Base-by-base conservation (phyloP, 1,140 invertebrate species). In the Calycopis cecrops region DNA sequence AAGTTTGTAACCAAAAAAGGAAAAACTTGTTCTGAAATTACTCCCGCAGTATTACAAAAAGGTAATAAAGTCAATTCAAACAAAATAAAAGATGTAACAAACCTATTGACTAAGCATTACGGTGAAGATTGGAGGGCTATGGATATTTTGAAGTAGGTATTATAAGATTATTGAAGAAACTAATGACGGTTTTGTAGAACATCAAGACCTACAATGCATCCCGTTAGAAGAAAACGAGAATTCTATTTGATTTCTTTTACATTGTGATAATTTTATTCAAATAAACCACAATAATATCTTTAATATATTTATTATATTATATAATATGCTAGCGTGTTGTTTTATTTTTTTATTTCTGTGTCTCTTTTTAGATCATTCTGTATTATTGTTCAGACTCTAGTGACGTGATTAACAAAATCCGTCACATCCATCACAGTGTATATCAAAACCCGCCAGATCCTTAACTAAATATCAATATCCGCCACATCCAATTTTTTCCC, bases 1-100 rank as follows among this genome's bases (percentile, higher is more conserved):
- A 57, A 57, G 44, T 57, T 52, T 52, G 47, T 49, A n/a, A 55
- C 37, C 9, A 52, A 57, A 57, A 11, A 12, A 52, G 49, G 55
- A 4, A 57, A 57, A 18, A 57, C 21, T 33, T 3, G 11, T 0
- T 51, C 8, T 51, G 48, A 51, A 51, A 51, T 51, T 7, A n/a
- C 9, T 34, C 57, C 50, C 1, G 33, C 42, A 18, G 37, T 53
- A 37, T 16, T 52, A 11, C 40, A 9, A 48, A 52, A 17, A 59
- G 33, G 42, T 11, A 51, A 51, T 52, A 58, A 58, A 59, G 35
- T 33, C 0, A 51, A 47, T 10, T 10, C 28, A 9, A n/a, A 18
- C 35, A 60, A 59, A 54, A 49, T 42, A 17, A 34, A 33, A 18
- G 37, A 49, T 51, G 35, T 51, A 4, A 8, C 35, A 40, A 42